Evolutionary conservation across 1,140 invertebrate genomes (phyloP), one percentile per base, ranked within the genome.

Genomic region (Drosophila pseudoobscura): DNA sequence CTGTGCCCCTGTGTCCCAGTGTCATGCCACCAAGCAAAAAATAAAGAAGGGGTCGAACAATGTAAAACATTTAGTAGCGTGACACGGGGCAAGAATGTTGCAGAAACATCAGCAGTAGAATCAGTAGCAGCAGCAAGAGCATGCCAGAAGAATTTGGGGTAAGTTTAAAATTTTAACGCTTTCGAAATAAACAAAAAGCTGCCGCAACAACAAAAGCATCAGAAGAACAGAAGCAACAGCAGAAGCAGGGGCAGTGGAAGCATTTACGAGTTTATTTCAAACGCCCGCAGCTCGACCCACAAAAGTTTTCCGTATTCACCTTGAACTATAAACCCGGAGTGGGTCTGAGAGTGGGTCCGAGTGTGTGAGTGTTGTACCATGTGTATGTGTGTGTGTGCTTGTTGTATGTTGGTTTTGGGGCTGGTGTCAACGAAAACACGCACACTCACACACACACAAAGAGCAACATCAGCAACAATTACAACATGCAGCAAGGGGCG

Each of bases 251-350:
- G 35, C 35, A 39, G 9, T 39, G 35, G 35, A 39, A 39, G 59
- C 46, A 68, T 55, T 62, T 64, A 70, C 64, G 63, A 64, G 75
- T 78, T 76, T 68, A 72, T 76, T 84, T 84, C 46, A 47, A 63
- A 58, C 53, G 44, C 20, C 62, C 61, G 24, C 61, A 35, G 54
- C 51, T 22, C 39, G 70, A 51, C 58, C 61, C 55, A 63, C 68
- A 53, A 65, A 79, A 70, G 64, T 87, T 51, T 90, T 69, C 60
- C 68, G 84, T 73, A 29, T 65, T 89, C 78, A 89, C 85, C 85
- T 89, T 89, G 85, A 89, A 89, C 85, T 82, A 87, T 87, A 77
- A 89, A 82, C 57, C 45, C 44, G 39, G 22, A 31, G 26, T 47
- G 46, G 15, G 49, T 72, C 54, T 43, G 53, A 29, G 39, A n/a